A percentile compares a stretch with the other conserved stretches of the same genome.
phyloP scores from a whole-genome alignment of 2,797 vertebrate genomes.

The Helicolenus hilgendorfi region DNA sequence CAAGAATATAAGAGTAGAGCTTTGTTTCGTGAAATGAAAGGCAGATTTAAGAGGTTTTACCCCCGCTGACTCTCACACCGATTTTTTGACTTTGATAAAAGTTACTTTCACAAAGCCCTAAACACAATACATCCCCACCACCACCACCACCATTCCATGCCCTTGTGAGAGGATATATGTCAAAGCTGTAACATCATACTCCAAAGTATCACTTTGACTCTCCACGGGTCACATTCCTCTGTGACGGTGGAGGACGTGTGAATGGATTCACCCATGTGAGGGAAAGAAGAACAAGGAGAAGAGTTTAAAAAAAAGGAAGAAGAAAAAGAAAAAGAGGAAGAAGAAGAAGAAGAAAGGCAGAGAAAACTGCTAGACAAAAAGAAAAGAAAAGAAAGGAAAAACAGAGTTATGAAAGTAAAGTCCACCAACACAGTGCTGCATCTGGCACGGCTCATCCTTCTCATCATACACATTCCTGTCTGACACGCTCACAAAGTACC shows the following conservation, averaged over 20 bases:
- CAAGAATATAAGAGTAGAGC: not conserved
- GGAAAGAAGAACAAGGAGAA: not conserved
- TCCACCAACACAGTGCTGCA: conserved; percentile 49
- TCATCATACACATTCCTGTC: conserved; percentile 81
- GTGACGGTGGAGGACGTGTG: conserved; percentile 47
- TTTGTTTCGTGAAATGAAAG: conserved; percentile 38
- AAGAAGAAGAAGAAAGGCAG: not conserved
- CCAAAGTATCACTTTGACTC: conserved; percentile 57
- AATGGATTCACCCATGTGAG: conserved; percentile 19
- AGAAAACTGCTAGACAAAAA: not conserved
- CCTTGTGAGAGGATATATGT: conserved; percentile 67
- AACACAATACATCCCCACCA: conserved; percentile 46
- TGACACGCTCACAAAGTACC: conserved; percentile 80
- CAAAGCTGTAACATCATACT: conserved; percentile 76
- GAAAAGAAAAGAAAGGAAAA: conserved; percentile 13
- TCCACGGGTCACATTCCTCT: conserved; percentile 73
- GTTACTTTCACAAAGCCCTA: conserved; percentile 36
- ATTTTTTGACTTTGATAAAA: conserved; percentile 60
- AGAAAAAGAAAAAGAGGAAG: not conserved
- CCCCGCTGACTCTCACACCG: conserved; percentile 10
- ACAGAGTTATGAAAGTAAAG: conserved; percentile 43
- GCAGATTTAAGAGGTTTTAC: conserved; percentile 32
- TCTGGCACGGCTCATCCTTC: conserved; percentile 73
- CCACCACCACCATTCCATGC: conserved; percentile 34
- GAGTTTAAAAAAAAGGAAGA: not conserved